Conservation (phyloP, 2,888 invertebrate genomes). For the Hirtodrosophila alboralis region DNA sequence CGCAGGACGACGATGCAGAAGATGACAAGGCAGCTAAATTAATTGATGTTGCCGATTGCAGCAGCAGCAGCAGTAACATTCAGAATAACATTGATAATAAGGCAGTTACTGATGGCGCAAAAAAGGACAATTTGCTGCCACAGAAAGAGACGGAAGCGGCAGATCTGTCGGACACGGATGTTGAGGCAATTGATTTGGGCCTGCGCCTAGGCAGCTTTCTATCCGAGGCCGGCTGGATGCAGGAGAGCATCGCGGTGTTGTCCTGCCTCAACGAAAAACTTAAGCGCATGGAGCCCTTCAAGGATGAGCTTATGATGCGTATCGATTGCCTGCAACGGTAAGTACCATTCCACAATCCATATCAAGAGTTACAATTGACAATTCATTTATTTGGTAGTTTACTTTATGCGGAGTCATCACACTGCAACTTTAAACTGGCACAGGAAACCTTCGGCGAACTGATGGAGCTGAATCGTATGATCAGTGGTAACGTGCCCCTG, state of each 20-base stretch:
- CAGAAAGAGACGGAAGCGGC: slow-evolving; percentile 13
- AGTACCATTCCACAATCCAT: background rate
- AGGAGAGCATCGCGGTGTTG: slow-evolving; percentile 90
- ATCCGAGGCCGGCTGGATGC: slow-evolving; percentile 94
- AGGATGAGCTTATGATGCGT: slow-evolving; percentile 87
- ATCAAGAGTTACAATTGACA: background rate
- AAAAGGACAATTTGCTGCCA: background rate
- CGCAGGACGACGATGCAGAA: slow-evolving; percentile 2
- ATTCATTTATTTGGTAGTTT: slow-evolving; percentile 86
- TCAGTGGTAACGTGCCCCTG: slow-evolving; percentile 83
- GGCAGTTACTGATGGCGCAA: background rate
- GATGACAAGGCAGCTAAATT: background rate
- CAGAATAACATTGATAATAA: slow-evolving; percentile 11
- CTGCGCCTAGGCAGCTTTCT: slow-evolving; percentile 89
- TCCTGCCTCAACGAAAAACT: slow-evolving; percentile 88
- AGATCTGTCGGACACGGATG: slow-evolving; percentile 39
- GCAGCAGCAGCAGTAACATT: no score
- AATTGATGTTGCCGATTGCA: slow-evolving; percentile 6
- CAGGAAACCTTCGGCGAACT: slow-evolving; percentile 88
- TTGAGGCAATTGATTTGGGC: slow-evolving; percentile 78
- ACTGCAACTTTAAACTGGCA: slow-evolving; percentile 92
- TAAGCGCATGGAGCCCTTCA: slow-evolving; percentile 85
- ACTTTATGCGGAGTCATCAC: slow-evolving; percentile 92
- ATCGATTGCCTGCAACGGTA: slow-evolving; percentile 95
- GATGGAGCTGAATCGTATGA: slow-evolving; percentile 85